These are phyloP conservation scores for Caenorhabditis remanei DNA, from an alignment of 1,140 invertebrate species.

Conservation along the genomic window DNA sequence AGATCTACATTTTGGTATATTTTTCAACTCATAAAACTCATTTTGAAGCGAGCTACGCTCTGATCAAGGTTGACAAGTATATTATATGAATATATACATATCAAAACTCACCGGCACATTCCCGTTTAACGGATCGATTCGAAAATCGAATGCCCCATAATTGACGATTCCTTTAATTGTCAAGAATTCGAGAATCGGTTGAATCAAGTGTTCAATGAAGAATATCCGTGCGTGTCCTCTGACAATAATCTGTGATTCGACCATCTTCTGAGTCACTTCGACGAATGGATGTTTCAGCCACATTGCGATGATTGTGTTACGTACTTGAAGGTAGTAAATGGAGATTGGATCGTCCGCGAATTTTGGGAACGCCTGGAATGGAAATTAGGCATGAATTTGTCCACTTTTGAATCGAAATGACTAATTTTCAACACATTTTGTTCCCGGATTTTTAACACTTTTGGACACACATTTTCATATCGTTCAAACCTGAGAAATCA, in stretches of 20 bases:
- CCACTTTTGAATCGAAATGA: not conserved
- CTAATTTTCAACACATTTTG: not conserved
- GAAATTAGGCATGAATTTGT: not conserved
- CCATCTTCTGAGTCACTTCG: constrained; percentile 1
- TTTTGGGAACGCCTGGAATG: constrained; percentile 34
- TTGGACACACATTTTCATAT: too few relatives aligned
- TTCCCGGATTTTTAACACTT: too few relatives aligned
- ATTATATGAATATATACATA: too few relatives aligned
- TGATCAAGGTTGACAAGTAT: too few relatives aligned
- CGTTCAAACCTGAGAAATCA: too few relatives aligned
- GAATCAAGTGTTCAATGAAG: constrained; percentile 28
- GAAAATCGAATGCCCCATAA: constrained; percentile 41
- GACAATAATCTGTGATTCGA: constrained; percentile 12
- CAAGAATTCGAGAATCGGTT: constrained; percentile 32
- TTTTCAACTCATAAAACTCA: too few relatives aligned
- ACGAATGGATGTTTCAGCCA: constrained; percentile 34
- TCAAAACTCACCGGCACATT: constrained; percentile 4
- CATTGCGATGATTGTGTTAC: constrained; percentile 44
- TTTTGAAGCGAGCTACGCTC: too few relatives aligned
- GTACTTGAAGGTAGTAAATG: constrained; percentile 32
- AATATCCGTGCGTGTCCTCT: constrained; percentile 9
- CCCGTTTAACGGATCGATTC: not conserved
- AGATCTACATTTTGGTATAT: too few relatives aligned
- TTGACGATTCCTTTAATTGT: constrained; percentile 36
- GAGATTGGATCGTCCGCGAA: constrained; percentile 19